phyloP scores from a whole-genome alignment of 2,888 invertebrate species.

The Capitulum mitella region DNA sequence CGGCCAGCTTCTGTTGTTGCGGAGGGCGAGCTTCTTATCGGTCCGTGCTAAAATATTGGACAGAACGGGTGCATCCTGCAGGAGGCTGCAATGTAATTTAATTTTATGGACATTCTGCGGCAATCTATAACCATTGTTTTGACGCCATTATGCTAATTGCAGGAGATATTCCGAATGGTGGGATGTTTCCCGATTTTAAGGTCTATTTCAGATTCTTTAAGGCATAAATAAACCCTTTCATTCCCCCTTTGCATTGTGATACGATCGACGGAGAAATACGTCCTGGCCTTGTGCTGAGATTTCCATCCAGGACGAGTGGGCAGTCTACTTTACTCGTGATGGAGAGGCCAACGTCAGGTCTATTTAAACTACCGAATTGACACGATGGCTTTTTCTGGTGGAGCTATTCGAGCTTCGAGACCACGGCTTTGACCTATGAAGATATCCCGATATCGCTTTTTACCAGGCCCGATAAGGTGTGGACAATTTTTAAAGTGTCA shows the following conservation, averaged over 20 bases:
- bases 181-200: neutral
- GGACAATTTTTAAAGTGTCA: constrained; percentile 13
- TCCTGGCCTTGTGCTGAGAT: neutral
- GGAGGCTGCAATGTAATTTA: neutral
- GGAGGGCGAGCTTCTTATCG: neutral
- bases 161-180: neutral
- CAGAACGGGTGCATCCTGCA: constrained; percentile 2
- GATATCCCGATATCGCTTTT: neutral
- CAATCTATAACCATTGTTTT: constrained; percentile 13
- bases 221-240: neutral
- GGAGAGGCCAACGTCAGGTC: neutral
- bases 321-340: neutral
- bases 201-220: neutral
- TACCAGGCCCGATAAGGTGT: neutral
- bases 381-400: neutral
- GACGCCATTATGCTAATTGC: neutral
- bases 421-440: neutral
- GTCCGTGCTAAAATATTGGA: neutral
- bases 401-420: neutral
- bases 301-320: neutral
- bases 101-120: neutral
- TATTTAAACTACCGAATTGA: neutral
- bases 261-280: neutral
- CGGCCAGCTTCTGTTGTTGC: no score
- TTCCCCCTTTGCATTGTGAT: neutral